These are phyloP conservation scores for Cryptoblepharus egeriae DNA, from an alignment of 2,797 vertebrate genomes.

Conservation along the genomic window DNA sequence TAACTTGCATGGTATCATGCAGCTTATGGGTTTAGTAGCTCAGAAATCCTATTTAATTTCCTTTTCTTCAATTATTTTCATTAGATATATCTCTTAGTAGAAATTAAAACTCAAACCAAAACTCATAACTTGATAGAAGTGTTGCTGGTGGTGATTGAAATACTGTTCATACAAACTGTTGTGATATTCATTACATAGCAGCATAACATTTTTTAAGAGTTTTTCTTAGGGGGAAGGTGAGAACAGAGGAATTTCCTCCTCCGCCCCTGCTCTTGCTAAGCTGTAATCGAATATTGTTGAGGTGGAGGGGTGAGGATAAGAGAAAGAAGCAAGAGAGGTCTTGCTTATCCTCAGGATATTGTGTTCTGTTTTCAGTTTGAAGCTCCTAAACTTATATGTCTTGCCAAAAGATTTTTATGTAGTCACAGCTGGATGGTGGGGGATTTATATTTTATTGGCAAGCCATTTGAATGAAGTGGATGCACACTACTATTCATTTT, in stretches of 20 bases:
- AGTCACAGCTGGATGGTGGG: constrained; percentile 21
- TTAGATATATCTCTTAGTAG: not conserved
- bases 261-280: constrained; percentile 72
- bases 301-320: constrained; percentile 44
- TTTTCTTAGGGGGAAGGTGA: constrained; percentile 58
- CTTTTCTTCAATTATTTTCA: constrained; percentile 8
- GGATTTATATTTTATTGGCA: constrained; percentile 26
- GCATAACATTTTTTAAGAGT: constrained; percentile 50
- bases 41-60: not conserved
- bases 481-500: constrained; percentile 14
- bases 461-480: constrained; percentile 28
- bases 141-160: constrained; percentile 31
- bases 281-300: constrained; percentile 73
- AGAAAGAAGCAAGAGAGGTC: constrained; percentile 42
- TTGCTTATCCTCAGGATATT: constrained; percentile 63
- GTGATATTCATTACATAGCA: constrained; percentile 61
- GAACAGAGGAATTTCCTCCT: constrained; percentile 78
- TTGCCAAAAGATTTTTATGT: not conserved
- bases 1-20: no score
- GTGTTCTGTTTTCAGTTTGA: constrained; percentile 49
- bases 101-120: constrained; percentile 52
- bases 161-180: constrained; percentile 67
- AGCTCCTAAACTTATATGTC: constrained; percentile 51
- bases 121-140: constrained; percentile 54
- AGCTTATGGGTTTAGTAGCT: no score